Evolutionary conservation across 2,113 vertebrate genomes (phyloP), one percentile per base, ranked within the genome.

Genomic region (Probosciger aterrimus): DNA sequence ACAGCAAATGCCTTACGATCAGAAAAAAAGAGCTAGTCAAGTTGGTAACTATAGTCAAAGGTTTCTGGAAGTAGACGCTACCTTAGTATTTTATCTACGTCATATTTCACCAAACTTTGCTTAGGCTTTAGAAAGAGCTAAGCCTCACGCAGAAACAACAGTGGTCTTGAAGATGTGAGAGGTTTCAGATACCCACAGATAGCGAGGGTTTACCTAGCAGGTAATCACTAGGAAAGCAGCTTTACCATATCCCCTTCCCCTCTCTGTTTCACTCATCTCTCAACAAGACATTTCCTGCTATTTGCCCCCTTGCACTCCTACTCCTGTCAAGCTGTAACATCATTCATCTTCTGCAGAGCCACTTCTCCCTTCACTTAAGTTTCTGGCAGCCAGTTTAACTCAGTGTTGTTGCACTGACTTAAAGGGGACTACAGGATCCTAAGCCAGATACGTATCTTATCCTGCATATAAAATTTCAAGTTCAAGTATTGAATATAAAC

Each of bases 361-460:
- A 70, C 75, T 92, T 90, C 49, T 74, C 41, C 41, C 74, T 87
- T 84, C 59, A 35, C 81, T 87, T 84, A 80, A 52, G 68, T 79
- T 95, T 94, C 86, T 96, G 91, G 70, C 89, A 96, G 49, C 7
- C 62, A 80, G 31, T 94, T 90, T 87, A 91, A 79, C 44, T 85
- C 22, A 47, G 62, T 57, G 70, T 10, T 69, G 62, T 5, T 76
- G n/a, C 69, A 76, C 37, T 79, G 41, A 57, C 31, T 62, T 89
- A 64, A 87, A 71, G 16, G 31, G 9, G 53, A 89, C 57, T 87
- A 52, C 19, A 73, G 18, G 31, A 57, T 47, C 50, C 68, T 49
- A 92, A 64, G 25, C 14, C 37, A 77, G 50, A 9, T 28, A 77
- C 44, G 39, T 63, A 90, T 39, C 53, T 84, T 67, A 71, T 19